Evolutionary conservation across 2,888 invertebrate genomes (phyloP), one percentile per base, ranked within the genome.

Genomic region (Chrysopilus asiliformis): DNA sequence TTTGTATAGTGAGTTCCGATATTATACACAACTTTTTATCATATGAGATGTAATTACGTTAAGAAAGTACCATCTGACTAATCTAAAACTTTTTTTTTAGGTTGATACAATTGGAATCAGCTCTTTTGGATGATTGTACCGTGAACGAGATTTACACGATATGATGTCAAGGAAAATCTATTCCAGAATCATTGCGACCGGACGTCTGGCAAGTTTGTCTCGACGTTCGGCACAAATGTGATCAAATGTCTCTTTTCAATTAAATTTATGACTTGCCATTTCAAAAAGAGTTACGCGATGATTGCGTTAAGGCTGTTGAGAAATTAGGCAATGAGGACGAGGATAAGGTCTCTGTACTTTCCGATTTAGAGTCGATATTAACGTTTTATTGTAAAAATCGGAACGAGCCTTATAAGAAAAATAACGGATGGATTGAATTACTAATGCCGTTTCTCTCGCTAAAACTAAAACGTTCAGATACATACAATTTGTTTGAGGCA

Each of bases 251-350:
- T 34, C 68, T 77, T 27, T 95, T 95, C 67, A 90, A 93, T 65
- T 94, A 94, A 66, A 82, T 97, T 49, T 97, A 85, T 67, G 93
- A 97, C 66, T 70, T 97, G 54, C 75, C 83, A n/a, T 90, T 94
- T 59, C 97, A 97, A 67, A 76, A 77, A 52, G 67, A 77, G 49
- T 68, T 98, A 29, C 69, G 95, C 45, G 81, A 86, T 58, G 91
- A 94, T 67, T 94, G 93, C 46, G 79, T 83, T 49, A 74, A 74
- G 49, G 76, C 93, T 64, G 90, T 93, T 57, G 85, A 82, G 48
- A 81, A 83, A 56, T 73, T 94, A 41, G 91, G 87, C 19, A 94
- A 94, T 60, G 90, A 91, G 44, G 91, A 91, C 58, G 86, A 87
- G 56, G 94, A 95, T 53, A 86, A 86, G 64, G 71, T 94, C 5